Percentiles rank a stretch among this genome's conserved stretches.
Conservation (phyloP, 2,888 invertebrate genomes). For the Thereva nobilitata region DNA sequence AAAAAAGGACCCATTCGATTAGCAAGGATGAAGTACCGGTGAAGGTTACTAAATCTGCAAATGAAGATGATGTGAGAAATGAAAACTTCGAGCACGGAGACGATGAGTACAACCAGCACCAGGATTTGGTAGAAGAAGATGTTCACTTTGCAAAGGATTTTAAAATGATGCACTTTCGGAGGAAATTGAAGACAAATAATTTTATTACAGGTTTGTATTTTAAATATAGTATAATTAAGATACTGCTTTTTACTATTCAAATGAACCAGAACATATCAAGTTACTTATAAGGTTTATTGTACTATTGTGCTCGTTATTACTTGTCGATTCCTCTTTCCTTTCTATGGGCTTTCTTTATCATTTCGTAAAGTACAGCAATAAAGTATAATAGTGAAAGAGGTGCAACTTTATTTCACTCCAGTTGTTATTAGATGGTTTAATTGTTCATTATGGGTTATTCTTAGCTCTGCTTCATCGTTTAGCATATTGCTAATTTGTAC, state of each 20-base stretch:
- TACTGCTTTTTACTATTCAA: neutral
- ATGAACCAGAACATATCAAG: too few species aligned
- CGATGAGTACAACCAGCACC: slow-evolving; percentile 40
- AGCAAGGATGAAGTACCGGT: slow-evolving; percentile 50
- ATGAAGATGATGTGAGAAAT: neutral
- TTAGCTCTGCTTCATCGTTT: too few species aligned
- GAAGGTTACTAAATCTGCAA: slow-evolving; percentile 13
- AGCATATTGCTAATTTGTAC: too few species aligned
- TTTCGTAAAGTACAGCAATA: too few species aligned
- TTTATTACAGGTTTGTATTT: slow-evolving; percentile 62
- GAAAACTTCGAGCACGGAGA: slow-evolving; percentile 37
- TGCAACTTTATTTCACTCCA: too few species aligned
- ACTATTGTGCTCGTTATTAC: too few species aligned
- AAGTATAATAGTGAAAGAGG: too few species aligned
- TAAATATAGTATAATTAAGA: neutral
- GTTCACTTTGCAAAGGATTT: slow-evolving; percentile 57
- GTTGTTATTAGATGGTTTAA: too few species aligned
- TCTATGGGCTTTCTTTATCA: too few species aligned
- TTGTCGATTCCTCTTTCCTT: too few species aligned
- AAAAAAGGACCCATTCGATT: slow-evolving; percentile 1
- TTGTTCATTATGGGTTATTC: too few species aligned
- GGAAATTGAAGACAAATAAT: slow-evolving; percentile 61
- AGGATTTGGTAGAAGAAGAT: slow-evolving; percentile 47
- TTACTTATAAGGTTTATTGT: too few species aligned
- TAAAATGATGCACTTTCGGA: slow-evolving; percentile 65